Conservation (phyloP, 2,113 vertebrate genomes). For the Cryptotis parvus region DNA sequence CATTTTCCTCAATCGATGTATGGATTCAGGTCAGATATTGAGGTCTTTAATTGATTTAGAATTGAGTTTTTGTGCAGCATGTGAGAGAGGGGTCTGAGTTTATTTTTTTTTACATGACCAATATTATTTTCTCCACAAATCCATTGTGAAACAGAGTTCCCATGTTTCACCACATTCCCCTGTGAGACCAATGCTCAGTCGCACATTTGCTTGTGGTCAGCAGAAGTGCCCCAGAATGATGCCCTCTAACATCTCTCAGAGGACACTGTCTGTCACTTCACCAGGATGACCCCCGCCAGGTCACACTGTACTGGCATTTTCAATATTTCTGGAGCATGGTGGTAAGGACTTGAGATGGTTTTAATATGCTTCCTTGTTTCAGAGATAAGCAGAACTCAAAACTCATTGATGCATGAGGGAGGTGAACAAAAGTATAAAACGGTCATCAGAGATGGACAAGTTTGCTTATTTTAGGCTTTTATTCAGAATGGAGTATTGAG, state of each 20-base stretch:
- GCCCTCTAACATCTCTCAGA: background rate
- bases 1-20: too few species aligned
- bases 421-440: slow-evolving; percentile 14
- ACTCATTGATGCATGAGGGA: background rate
- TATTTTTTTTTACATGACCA: too few species aligned
- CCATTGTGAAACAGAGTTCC: too few species aligned
- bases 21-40: too few species aligned
- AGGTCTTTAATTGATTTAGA: too few species aligned
- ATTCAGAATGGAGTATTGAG: slow-evolving; percentile 59
- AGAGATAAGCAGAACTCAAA: background rate
- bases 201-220: background rate
- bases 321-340: slow-evolving; percentile 44
- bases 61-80: too few species aligned
- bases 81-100: too few species aligned
- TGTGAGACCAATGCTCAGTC: background rate
- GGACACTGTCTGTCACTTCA: too few species aligned
- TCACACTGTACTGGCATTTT: background rate
- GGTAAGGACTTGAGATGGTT: background rate
- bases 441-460: slow-evolving; percentile 55
- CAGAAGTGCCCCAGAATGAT: too few species aligned
- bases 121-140: too few species aligned
- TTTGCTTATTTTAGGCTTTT: slow-evolving; percentile 68
- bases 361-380: background rate
- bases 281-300: too few species aligned
- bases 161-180: background rate